phyloP scores from a whole-genome alignment of 2,888 invertebrate genomes.

The Cephus nigrinus region DNA sequence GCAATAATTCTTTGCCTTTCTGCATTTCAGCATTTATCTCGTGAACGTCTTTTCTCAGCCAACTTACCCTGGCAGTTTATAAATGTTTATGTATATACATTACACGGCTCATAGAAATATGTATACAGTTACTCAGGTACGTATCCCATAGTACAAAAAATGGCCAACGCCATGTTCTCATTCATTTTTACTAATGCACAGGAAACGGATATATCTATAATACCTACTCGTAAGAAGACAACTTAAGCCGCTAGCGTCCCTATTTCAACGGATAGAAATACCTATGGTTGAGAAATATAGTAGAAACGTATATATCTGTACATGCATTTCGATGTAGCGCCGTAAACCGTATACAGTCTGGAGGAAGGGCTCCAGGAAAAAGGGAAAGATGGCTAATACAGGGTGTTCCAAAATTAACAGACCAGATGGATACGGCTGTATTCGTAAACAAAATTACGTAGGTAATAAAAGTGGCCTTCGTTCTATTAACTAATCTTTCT shows the following conservation, averaged over 20 bases:
- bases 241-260: neutral
- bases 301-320: neutral
- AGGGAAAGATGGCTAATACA: too few species aligned
- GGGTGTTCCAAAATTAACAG: too few species aligned
- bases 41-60: slow-evolving; percentile 29
- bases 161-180: neutral
- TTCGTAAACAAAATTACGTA: too few species aligned
- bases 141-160: slow-evolving; percentile 13
- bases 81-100: neutral
- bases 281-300: neutral
- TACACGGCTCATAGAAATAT: slow-evolving; percentile 18
- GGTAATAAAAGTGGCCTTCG: too few species aligned
- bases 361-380: too few species aligned
- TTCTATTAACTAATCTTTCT: too few species aligned
- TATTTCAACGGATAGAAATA: neutral
- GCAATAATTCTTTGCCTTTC: neutral
- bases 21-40: neutral
- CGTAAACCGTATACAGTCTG: too few species aligned
- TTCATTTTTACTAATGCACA: neutral
- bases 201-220: neutral
- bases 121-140: slow-evolving; percentile 23
- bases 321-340: too few species aligned
- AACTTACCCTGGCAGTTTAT: slow-evolving; percentile 9
- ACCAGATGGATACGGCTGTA: too few species aligned
- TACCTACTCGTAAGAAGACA: neutral